phyloP scores from a whole-genome alignment of 2,113 vertebrate genomes.

The Ptilonorhynchus violaceus region DNA sequence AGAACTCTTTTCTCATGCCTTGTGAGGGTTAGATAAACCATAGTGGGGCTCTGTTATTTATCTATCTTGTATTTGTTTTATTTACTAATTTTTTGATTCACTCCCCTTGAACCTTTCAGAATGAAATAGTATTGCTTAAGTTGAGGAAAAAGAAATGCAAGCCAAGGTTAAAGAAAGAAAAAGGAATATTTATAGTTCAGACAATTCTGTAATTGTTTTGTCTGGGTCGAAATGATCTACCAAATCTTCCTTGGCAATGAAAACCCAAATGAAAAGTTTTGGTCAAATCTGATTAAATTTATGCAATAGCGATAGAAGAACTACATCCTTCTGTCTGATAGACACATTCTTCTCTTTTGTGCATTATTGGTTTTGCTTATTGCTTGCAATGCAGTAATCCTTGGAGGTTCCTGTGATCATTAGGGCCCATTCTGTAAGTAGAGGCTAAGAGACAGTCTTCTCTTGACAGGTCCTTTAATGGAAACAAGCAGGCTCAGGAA shows the following conservation, averaged over 20 bases:
- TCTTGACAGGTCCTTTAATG: background rate
- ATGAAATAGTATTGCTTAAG: background rate
- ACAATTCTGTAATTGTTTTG: constrained; percentile 36
- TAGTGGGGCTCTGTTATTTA: background rate
- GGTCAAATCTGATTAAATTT: background rate
- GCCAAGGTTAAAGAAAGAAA: constrained; percentile 12
- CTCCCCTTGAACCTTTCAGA: background rate
- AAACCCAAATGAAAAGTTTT: background rate
- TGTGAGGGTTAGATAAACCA: background rate
- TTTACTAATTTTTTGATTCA: background rate
- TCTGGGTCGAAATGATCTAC: constrained; percentile 32
- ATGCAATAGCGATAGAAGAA: background rate
- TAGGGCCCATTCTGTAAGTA: background rate
- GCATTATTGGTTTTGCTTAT: background rate
- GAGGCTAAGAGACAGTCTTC: background rate
- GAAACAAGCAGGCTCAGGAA: background rate
- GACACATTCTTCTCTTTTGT: background rate
- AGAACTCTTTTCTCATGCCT: constrained; percentile 11
- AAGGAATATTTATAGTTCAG: constrained; percentile 24
- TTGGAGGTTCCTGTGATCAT: background rate
- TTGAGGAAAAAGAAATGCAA: background rate
- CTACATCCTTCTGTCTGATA: background rate
- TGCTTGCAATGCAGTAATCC: background rate
- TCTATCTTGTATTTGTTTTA: background rate
- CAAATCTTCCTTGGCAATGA: background rate